Evolutionary conservation across 1,140 invertebrate genomes (phyloP).

Genomic region (Lordiphosa clarofinis): DNA sequence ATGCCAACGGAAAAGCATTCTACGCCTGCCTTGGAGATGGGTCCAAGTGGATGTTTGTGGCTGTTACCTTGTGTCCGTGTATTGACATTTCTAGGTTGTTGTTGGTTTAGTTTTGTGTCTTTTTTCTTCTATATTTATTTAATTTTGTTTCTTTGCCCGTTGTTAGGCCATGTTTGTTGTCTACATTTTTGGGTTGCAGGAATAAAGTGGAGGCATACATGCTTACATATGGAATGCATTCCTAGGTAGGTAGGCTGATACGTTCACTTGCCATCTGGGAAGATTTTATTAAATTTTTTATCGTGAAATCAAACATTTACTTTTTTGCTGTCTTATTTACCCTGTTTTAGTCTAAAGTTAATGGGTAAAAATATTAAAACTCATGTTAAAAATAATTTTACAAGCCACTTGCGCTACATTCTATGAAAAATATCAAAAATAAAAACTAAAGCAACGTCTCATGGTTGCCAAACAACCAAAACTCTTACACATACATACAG

Average conservation of each 20-base stretch:
- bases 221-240: too few species aligned
- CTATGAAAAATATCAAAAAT: neutral
- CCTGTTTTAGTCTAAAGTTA: too few species aligned
- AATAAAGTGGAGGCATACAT: neutral
- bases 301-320: too few species aligned
- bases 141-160: neutral
- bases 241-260: too few species aligned
- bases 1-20: constrained; percentile 27
- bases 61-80: constrained; percentile 24
- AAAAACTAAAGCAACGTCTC: constrained; percentile 10
- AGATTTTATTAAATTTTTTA: too few species aligned
- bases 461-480: constrained; percentile 35
- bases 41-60: constrained; percentile 16
- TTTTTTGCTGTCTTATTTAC: too few species aligned
- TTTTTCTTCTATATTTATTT: constrained; percentile 1
- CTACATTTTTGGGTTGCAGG: constrained; percentile 5
- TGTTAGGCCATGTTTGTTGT: neutral
- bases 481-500: constrained; percentile 11
- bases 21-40: constrained; percentile 26
- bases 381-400: constrained; percentile 17
- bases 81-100: constrained; percentile 46
- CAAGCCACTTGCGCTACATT: constrained; percentile 11
- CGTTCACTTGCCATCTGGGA: too few species aligned
- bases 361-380: constrained; percentile 1
- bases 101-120: neutral